Base-by-base conservation (phyloP, 2,113 vertebrate species). In the Pterocles orientalis region DNA sequence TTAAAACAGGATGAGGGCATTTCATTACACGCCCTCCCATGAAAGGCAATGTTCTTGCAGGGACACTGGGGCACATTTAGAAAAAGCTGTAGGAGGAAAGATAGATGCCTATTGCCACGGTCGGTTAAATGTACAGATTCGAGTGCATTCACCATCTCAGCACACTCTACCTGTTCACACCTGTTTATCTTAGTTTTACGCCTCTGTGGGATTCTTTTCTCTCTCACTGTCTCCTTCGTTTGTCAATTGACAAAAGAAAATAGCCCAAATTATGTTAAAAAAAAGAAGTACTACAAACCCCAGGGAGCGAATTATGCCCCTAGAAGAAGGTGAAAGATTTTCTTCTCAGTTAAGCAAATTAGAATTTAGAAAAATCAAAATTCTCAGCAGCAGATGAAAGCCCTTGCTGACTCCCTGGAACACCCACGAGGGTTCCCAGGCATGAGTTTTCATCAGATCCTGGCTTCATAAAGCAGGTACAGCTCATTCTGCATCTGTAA, bases 11-110 rank as follows among this genome's bases (percentile, higher is more conserved):
- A 71, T 7, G 82, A 89, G 58, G 70, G 76, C 82, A 68, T 88
- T 92, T 86, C 94, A 95, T 93, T 92, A 92, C 85, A 92, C 25
- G 11, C 65, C 64, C 88, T 92, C 92, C 33, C 68, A 13, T 54
- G 75, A 82, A 69, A 75, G 58, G 50, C 86, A 79, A 56, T 34
- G 76, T 64, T 94, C 88, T 95, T 64, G 23, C 10, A 28, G 41
- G 79, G 86, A 29, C 21, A 2, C 36, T 14, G 43, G 78, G 51
- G 56, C n/a, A 45, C 26, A 4, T n/a, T 68, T 65, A 57, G 78
- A 25, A 82, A 29, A 39, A 57, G 71, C 72, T 61, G 78, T 25
- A 61, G 66, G 58, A 78, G 62, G 77, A 68, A 61, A 41, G 79
- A 62, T 68, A n/a, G 48, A 50, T 86, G 82, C 43, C 68, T 65